Conservation (phyloP, 1,140 invertebrate genomes). For the Panulirus ornatus region DNA sequence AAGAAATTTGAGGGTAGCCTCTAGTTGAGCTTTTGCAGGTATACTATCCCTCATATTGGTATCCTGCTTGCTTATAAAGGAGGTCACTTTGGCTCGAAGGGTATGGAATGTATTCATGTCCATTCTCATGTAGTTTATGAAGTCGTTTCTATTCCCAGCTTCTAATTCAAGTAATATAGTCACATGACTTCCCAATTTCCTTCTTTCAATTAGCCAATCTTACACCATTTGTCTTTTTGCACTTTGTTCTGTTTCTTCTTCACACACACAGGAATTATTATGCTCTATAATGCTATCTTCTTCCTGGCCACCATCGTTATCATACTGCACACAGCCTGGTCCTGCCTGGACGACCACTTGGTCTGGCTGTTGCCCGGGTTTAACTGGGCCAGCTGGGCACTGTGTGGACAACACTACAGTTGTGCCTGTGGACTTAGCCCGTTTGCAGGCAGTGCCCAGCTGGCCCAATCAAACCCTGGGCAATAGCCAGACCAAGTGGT, state of each 20-base stretch:
- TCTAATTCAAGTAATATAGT: not conserved
- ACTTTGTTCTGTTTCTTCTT: too few species aligned
- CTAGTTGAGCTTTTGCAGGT: constrained; percentile 11
- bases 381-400: not conserved
- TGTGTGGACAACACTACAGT: not conserved
- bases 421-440: too few species aligned
- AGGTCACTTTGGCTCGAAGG: not conserved
- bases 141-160: not conserved
- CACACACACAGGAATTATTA: too few species aligned
- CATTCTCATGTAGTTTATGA: not conserved
- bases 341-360: not conserved
- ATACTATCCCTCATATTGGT: constrained; percentile 14
- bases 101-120: not conserved
- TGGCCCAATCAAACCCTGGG: not conserved
- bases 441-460: not conserved
- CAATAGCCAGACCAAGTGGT: not conserved
- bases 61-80: constrained; percentile 23
- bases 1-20: constrained; percentile 8
- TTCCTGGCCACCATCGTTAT: not conserved
- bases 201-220: too few species aligned
- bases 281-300: not conserved
- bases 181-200: not conserved
- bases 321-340: not conserved
- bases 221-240: too few species aligned
- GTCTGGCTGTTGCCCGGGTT: not conserved